phyloP scores from a whole-genome alignment of 2,797 vertebrate genomes.

The Mus spretus region DNA sequence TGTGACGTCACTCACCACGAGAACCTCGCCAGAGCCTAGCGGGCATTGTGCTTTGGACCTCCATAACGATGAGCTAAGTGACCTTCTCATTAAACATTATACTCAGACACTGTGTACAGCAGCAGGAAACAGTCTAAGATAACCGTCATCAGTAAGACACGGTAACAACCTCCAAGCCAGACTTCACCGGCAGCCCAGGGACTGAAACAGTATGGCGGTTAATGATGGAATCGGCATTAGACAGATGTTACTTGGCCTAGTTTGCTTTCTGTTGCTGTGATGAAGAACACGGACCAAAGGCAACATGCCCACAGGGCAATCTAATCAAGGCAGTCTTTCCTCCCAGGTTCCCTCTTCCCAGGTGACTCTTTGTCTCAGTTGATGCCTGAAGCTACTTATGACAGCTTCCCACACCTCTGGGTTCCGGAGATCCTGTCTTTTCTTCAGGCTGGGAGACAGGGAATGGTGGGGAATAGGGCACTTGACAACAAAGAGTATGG shows the following conservation, averaged over 20 bases:
- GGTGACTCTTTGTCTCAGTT: background rate
- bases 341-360: background rate
- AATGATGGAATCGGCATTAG: background rate
- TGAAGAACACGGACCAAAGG: background rate
- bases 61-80: background rate
- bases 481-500: background rate
- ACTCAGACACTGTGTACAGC: background rate
- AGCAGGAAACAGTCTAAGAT: background rate
- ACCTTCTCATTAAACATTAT: background rate
- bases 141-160: background rate
- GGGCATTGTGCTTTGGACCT: background rate
- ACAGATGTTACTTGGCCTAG: background rate
- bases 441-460: background rate
- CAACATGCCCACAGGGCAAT: background rate
- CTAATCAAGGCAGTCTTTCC: background rate
- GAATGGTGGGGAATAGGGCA: background rate
- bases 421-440: background rate
- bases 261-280: background rate
- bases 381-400: too few relatives aligned
- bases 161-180: background rate
- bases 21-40: background rate
- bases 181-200: background rate
- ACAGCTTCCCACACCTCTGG: background rate
- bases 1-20: background rate
- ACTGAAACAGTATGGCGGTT: background rate